A percentile compares a stretch with the other conserved stretches of the same genome.
Conservation (phyloP, 2,113 vertebrate species). For the Thinocorus orbignyianus region DNA sequence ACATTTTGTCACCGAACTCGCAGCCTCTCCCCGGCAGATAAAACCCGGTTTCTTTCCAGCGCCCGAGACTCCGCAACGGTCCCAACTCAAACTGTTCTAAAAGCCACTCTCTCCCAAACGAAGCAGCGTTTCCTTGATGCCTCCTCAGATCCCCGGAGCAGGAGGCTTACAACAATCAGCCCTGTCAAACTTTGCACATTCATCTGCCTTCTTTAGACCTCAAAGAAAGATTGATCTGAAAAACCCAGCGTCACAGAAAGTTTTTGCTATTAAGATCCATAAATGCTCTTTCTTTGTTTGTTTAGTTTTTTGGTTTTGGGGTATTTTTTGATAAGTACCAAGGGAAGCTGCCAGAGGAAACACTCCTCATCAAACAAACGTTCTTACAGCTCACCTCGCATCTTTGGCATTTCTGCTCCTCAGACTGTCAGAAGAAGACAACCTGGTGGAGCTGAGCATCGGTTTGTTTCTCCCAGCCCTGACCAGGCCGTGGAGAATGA, state of each 20-base stretch:
- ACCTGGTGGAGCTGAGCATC: not conserved
- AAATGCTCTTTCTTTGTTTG: not conserved
- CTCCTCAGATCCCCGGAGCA: not conserved
- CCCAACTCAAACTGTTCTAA: not conserved
- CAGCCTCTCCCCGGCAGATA: not conserved
- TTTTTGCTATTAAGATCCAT: constrained; percentile 14
- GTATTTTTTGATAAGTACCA: not conserved
- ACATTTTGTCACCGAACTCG: not conserved
- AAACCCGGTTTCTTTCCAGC: not conserved
- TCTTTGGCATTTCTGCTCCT: not conserved
- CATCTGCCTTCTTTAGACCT: not conserved
- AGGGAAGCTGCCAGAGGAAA: not conserved
- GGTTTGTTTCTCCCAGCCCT: not conserved
- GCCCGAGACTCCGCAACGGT: not conserved
- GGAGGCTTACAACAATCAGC: not conserved
- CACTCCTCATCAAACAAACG: not conserved
- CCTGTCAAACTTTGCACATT: not conserved
- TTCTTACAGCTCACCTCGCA: not conserved
- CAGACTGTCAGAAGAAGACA: not conserved
- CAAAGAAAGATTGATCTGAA: not conserved
- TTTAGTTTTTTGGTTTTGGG: no score
- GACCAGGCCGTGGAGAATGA: not conserved
- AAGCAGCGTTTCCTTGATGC: not conserved
- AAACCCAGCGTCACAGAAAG: not conserved
- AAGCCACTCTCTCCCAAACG: not conserved